Percentiles rank a stretch among this genome's conserved stretches.
Conservation (phyloP, 2,888 invertebrate species). For the Fissipunctia ypsillon region DNA sequence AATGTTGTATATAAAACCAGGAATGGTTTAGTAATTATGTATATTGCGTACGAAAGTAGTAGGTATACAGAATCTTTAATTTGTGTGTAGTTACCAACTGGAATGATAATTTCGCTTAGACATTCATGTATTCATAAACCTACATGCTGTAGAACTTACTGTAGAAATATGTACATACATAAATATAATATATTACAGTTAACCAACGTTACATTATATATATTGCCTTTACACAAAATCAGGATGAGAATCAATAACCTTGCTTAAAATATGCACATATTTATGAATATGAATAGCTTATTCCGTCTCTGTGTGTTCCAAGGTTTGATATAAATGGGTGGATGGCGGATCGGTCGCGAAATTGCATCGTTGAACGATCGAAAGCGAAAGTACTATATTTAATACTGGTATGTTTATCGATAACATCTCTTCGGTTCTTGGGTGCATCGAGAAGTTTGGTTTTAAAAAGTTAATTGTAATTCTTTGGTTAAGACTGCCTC, state of each 20-base stretch:
- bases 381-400: slow-evolving; percentile 20
- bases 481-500: background rate
- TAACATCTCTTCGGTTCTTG: background rate
- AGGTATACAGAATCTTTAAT: background rate
- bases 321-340: slow-evolving; percentile 23
- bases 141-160: slow-evolving; percentile 18
- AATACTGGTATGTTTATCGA: slow-evolving; percentile 1
- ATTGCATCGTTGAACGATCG: slow-evolving; percentile 33
- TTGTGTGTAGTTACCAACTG: background rate
- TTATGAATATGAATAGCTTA: slow-evolving; percentile 39
- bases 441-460: background rate
- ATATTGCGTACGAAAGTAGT: background rate
- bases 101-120: slow-evolving; percentile 25
- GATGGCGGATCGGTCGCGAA: slow-evolving; percentile 18
- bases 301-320: slow-evolving; percentile 35
- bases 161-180: slow-evolving; percentile 11
- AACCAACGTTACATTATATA: slow-evolving; percentile 10
- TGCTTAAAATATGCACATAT: slow-evolving; percentile 34
- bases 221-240: slow-evolving; percentile 27
- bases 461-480: background rate
- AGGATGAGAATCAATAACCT: slow-evolving; percentile 35
- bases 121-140: slow-evolving; percentile 47
- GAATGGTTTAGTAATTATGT: slow-evolving; percentile 6
- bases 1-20: background rate
- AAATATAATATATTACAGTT: slow-evolving; percentile 4